These are phyloP conservation scores for Eurosta solidaginis DNA, from an alignment of 1,140 invertebrate species.

Conservation along the genomic window DNA sequence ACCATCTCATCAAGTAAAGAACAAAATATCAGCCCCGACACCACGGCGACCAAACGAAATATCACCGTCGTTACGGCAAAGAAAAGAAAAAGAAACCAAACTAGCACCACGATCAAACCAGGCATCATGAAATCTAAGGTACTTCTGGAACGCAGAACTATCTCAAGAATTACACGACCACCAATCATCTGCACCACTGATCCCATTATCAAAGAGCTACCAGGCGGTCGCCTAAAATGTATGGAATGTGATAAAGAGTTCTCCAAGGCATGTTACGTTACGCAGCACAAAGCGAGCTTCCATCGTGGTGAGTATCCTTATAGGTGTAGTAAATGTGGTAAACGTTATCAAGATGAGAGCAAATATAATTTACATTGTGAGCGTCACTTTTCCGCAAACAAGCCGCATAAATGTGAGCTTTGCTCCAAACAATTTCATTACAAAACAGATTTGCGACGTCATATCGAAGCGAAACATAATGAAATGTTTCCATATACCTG, in stretches of 20 bases:
- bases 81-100: neutral
- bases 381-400: conserved; percentile 77
- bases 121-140: neutral
- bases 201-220: conserved; percentile 52
- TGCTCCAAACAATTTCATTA: conserved; percentile 89
- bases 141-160: neutral
- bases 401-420: conserved; percentile 85
- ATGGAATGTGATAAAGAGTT: conserved; percentile 83
- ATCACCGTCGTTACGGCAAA: too few species aligned
- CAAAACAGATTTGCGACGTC: conserved; percentile 87
- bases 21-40: too few species aligned
- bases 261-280: conserved; percentile 84
- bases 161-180: conserved; percentile 37
- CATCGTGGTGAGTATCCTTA: conserved; percentile 84
- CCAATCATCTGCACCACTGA: conserved; percentile 43
- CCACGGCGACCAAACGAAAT: too few species aligned
- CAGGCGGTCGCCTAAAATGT: conserved; percentile 70
- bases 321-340: conserved; percentile 83
- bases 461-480: conserved; percentile 81
- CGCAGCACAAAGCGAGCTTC: conserved; percentile 88
- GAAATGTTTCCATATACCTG: conserved; percentile 82
- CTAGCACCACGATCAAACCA: neutral
- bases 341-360: conserved; percentile 73
- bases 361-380: conserved; percentile 72
- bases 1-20: too few species aligned